phyloP scores from a whole-genome alignment of 2,113 vertebrate species.

The Willisornis vidua region DNA sequence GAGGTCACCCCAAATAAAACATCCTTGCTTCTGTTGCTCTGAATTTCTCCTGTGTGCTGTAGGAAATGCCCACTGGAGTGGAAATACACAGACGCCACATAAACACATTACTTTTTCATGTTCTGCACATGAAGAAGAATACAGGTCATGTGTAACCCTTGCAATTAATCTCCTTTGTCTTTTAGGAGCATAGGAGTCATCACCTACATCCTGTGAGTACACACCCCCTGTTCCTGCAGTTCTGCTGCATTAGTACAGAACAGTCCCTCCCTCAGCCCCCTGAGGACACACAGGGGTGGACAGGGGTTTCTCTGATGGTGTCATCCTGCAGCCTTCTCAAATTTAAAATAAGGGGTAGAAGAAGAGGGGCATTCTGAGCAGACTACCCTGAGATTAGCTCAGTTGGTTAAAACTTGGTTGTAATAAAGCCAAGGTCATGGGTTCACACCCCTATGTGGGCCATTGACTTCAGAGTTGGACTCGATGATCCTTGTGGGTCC shows the following conservation, averaged over 20 bases:
- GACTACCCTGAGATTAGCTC: no score
- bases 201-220: slow-evolving; percentile 98
- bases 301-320: neutral
- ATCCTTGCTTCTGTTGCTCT: neutral
- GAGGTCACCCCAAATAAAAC: neutral
- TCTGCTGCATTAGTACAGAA: neutral
- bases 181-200: slow-evolving; percentile 97
- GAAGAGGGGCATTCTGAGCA: neutral
- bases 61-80: neutral
- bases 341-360: neutral
- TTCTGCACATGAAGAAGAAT: neutral
- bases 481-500: no score
- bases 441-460: no score
- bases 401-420: no score
- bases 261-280: neutral
- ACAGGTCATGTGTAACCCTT: neutral
- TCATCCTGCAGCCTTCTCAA: neutral
- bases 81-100: neutral
- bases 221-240: neutral
- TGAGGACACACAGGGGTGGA: neutral
- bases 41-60: neutral
- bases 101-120: neutral
- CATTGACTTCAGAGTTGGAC: no score
- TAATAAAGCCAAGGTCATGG: no score
- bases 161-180: slow-evolving; percentile 57